Base-by-base conservation (phyloP, 2,797 vertebrate species). In the Liasis olivaceus region DNA sequence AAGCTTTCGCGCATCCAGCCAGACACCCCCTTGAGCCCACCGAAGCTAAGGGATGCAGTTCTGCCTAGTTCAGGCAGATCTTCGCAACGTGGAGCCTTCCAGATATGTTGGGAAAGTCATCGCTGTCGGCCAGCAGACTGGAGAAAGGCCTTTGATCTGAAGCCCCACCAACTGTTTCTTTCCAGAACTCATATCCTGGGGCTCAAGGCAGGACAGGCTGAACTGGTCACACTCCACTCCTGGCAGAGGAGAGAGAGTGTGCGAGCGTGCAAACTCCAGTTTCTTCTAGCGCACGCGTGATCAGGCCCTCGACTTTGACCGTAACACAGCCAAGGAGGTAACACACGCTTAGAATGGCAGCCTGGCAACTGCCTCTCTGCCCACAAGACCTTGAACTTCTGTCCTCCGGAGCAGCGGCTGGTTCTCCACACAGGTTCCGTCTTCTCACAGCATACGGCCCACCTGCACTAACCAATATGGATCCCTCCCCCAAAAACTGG, bases 371-470 rank as follows among this genome's bases (percentile, higher is more conserved):
- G 20, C 22, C 7, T 54, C 64, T 36, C 88, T 47, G 3, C 54
- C 88, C 66, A 77, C 11, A 11, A 72, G n/a, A 36, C n/a, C 9
- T 6, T 69, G 64, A 6, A 17, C 31, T 60, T 42, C 77, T 31
- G 20, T 42, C 54, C 31, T 69, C 6, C 2, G 36, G 59, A 62
- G 86, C 42, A 42, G 77, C 22, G 2, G 15, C 56, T 58, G 85
- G 2, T 1, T 0, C 31, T 24, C 24, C 1, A 15, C 9, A 13
- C 28, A 2, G 88, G 13, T 0, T 3, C 11, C 2, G 2, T 7
- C 88, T 26, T 5, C 6, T 22, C 63, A 13, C 28, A 66, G 64
- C 31, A n/a, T 5, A 2, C 13, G 28, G 28, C 64, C 4, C 1
- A n/a, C 64, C 5, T 5, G 64, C 2, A n/a, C 28, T 2, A n/a